These are phyloP conservation scores for Lycophotia porphyrea DNA, from an alignment of 2,888 invertebrate species.

Conservation along the genomic window DNA sequence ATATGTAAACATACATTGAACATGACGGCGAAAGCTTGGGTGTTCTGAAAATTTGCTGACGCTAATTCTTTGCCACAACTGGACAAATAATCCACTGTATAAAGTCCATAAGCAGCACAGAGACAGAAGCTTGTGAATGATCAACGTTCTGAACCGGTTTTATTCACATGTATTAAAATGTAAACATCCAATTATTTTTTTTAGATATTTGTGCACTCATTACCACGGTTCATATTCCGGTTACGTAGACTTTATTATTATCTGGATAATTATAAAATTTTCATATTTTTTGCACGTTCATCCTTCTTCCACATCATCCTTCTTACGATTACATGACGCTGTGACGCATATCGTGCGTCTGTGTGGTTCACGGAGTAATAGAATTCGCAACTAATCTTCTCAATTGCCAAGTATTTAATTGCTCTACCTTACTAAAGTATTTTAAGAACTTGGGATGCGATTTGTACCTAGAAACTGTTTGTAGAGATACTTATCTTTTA, in stretches of 20 bases:
- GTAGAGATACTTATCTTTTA: slow-evolving; percentile 59
- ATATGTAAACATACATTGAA: slow-evolving; percentile 35
- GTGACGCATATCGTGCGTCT: not conserved
- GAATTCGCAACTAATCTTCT: slow-evolving; percentile 20
- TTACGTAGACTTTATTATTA: not conserved
- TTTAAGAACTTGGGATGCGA: slow-evolving; percentile 49
- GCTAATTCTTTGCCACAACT: not conserved
- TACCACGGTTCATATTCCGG: not conserved
- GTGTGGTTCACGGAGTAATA: slow-evolving; percentile 3
- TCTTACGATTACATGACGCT: not conserved
- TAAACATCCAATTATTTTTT: not conserved
- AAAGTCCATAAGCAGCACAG: not conserved
- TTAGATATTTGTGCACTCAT: not conserved
- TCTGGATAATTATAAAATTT: not conserved
- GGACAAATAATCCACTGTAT: not conserved
- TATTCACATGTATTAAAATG: not conserved
- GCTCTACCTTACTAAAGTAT: slow-evolving; percentile 36
- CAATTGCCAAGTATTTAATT: slow-evolving; percentile 30
- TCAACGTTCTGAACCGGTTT: not conserved
- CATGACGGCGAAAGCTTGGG: slow-evolving; percentile 36
- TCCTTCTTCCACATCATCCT: not conserved
- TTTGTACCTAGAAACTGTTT: slow-evolving; percentile 31
- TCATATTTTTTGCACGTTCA: not conserved
- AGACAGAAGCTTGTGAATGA: not conserved
- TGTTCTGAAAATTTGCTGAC: slow-evolving; percentile 30